Conservation (phyloP, 1,140 invertebrate genomes). For the Trialeurodes vaporariorum region DNA sequence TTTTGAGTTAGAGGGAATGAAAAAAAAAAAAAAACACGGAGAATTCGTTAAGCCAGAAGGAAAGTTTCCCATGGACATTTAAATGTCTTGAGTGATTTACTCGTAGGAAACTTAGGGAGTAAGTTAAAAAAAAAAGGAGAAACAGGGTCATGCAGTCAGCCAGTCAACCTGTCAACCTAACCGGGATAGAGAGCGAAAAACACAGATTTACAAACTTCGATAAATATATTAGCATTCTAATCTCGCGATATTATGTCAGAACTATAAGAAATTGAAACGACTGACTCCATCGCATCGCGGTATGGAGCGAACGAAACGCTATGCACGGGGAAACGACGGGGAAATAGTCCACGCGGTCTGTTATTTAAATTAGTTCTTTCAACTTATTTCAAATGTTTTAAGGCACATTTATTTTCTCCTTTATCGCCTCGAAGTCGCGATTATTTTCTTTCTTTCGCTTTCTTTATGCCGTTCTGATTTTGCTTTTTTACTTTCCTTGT, state of each 20-base stretch:
- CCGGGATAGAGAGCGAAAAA: neutral
- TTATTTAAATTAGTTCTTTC: constrained; percentile 1
- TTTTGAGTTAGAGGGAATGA: no score
- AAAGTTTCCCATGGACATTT: no score
- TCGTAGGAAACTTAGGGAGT: neutral
- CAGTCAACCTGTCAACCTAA: no score
- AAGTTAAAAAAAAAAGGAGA: neutral
- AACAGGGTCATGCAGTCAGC: neutral
- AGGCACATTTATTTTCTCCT: neutral
- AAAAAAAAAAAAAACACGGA: no score
- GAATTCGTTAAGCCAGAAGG: no score
- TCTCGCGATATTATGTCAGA: neutral
- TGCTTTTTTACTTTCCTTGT: neutral
- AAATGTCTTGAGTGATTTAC: no score
- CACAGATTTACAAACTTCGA: neutral
- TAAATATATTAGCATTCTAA: constrained; percentile 1
- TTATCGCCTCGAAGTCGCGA: no score
- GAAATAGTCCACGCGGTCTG: neutral
- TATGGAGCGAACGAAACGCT: neutral
- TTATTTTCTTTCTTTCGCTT: no score
- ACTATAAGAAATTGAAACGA: no score
- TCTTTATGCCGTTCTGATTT: neutral
- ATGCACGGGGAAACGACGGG: neutral
- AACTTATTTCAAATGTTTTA: neutral
- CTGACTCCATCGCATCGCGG: no score